Base-by-base conservation (phyloP, 2,113 vertebrate genomes). In the Miniopterus natalensis region DNA sequence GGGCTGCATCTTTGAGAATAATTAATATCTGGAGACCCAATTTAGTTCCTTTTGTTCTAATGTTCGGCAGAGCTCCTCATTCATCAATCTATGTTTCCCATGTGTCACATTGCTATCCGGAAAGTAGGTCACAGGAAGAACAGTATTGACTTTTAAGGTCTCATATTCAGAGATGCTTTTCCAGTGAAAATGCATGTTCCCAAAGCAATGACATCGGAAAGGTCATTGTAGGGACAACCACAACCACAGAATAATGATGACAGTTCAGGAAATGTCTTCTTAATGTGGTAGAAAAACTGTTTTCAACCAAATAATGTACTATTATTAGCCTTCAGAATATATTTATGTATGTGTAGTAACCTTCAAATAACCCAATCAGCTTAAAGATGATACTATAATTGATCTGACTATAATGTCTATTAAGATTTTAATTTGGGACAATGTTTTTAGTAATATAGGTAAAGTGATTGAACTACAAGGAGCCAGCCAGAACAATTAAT, bases 61-160 rank as follows among this genome's bases (percentile, higher is more conserved):
- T 78, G 92, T 88, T 97, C 88, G 66, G 87, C 59, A 87, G 95
- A 96, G 92, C 92, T 51, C 59, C 94, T 98, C 79, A 94, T 97
- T 97, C 96, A 92, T 96, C 89, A 97, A 17, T 71, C 78, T 93
- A 74, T 90, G 59, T 89, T 97, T 97, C 96, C 96, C 94, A 90
- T 36, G 81, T 90, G 92, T 94, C 83, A 79, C 27, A 20, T 42
- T 94, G 66, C 87, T 94, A 18, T 59, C 61, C 12, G 21, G 29
- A 95, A 98, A 97, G 87, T 97, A 95, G 97, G 98, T 96, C 84
- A 92, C 29, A 79, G 66, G 57, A 84, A 96, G 61, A 49, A 66
- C 66, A 47, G 83, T 65, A 95, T 90, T 95, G 90, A 79, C 75
- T 97, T 97, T 96, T 96, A 83, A 96, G 74, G 51, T 81, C 55